phyloP scores from a whole-genome alignment of 2,113 vertebrate genomes.

The Tetrax tetrax region DNA sequence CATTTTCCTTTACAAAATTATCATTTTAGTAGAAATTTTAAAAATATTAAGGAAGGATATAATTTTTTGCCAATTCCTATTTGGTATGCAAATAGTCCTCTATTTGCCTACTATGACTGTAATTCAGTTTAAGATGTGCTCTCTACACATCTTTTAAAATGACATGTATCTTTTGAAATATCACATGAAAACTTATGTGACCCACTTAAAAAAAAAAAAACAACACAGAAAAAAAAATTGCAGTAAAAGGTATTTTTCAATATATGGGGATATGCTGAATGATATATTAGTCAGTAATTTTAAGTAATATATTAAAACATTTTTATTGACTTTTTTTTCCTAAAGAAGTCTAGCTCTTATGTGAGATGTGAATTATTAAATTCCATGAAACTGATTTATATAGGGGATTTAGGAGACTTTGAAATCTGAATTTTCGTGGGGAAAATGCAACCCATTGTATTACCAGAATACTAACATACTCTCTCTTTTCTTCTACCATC shows the following conservation, averaged over 20 bases:
- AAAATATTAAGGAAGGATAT: neutral
- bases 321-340: neutral
- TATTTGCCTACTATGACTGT: neutral
- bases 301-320: neutral
- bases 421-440: neutral
- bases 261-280: neutral
- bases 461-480: neutral
- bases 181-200: neutral
- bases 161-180: neutral
- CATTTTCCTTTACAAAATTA: neutral
- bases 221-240: neutral
- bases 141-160: neutral
- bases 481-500: neutral
- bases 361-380: neutral
- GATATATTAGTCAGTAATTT: neutral
- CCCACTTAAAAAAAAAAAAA: neutral
- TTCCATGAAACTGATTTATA: neutral
- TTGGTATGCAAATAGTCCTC: neutral
- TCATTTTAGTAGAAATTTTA: neutral
- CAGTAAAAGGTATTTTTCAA: neutral
- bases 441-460: neutral
- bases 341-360: neutral
- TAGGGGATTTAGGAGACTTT: neutral
- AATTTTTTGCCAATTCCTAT: neutral
- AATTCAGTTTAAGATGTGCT: neutral